Evolutionary conservation across 2,113 vertebrate species (phyloP).

Genomic region (Trematocara stigmaticum): DNA sequence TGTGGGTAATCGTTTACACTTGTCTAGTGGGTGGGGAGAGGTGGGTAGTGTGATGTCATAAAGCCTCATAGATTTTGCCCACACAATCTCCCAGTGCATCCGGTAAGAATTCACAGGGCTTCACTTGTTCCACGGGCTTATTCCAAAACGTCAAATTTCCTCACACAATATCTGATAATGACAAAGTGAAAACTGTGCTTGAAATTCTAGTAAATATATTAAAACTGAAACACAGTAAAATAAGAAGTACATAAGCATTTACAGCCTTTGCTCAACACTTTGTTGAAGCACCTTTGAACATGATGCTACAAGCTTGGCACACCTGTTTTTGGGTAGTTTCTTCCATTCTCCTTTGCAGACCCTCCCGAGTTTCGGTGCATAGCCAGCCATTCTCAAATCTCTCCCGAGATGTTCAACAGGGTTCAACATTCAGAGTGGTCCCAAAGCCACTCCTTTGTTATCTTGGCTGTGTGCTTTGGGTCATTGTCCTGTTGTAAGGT

Average conservation of each 20-base stretch:
- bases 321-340: background rate
- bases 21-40: background rate
- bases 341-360: background rate
- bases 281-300: background rate
- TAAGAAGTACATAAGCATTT: background rate
- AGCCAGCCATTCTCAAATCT: background rate
- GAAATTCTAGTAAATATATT: background rate
- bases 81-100: background rate
- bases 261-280: background rate
- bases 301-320: background rate
- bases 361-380: accelerated
- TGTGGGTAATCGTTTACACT: constrained; percentile 32
- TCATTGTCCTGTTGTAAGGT: background rate
- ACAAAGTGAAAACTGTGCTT: background rate
- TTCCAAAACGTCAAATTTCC: background rate
- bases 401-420: background rate
- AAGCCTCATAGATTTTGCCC: background rate
- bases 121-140: background rate
- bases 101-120: background rate
- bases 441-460: background rate
- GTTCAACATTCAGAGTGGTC: background rate
- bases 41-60: background rate
- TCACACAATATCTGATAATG: background rate
- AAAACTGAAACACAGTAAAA: background rate
- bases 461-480: background rate